phyloP scores from a whole-genome alignment of 2,113 vertebrate species.

The Thamnaconus septentrionalis region DNA sequence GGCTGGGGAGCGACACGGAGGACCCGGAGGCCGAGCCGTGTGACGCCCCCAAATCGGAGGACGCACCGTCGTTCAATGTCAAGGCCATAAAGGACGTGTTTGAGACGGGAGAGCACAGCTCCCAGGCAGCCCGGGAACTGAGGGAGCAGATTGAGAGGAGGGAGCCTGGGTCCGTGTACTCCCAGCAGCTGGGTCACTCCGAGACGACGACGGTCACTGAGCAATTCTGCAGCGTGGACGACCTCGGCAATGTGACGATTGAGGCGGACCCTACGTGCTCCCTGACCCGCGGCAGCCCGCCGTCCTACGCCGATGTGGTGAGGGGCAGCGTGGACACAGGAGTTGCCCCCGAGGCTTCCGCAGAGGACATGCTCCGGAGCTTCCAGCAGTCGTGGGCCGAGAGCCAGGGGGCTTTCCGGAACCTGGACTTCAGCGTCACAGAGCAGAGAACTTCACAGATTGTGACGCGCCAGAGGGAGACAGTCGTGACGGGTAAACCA shows the following conservation, averaged over 20 bases:
- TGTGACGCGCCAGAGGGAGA: conserved; percentile 79
- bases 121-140: conserved; percentile 75
- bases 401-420: conserved; percentile 82
- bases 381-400: conserved; percentile 89
- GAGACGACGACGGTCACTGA: conserved; percentile 68
- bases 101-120: conserved; percentile 78
- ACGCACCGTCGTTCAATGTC: conserved; percentile 73
- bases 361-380: conserved; percentile 79
- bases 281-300: conserved; percentile 78
- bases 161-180: conserved; percentile 43
- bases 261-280: conserved; percentile 66
- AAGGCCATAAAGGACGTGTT: conserved; percentile 80
- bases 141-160: conserved; percentile 69
- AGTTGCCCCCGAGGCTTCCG: conserved; percentile 74
- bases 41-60: conserved; percentile 63
- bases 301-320: conserved; percentile 90
- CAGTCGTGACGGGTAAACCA: conserved; percentile 83
- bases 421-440: conserved; percentile 78
- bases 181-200: conserved; percentile 53
- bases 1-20: conserved; percentile 72
- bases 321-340: conserved; percentile 76
- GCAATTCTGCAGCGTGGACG: conserved; percentile 72
- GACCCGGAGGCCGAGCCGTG: conserved; percentile 62
- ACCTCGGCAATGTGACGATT: conserved; percentile 71
- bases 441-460: conserved; percentile 78